Conservation (phyloP, 1,140 invertebrate species). For the Teleogryllus occipitalis region DNA sequence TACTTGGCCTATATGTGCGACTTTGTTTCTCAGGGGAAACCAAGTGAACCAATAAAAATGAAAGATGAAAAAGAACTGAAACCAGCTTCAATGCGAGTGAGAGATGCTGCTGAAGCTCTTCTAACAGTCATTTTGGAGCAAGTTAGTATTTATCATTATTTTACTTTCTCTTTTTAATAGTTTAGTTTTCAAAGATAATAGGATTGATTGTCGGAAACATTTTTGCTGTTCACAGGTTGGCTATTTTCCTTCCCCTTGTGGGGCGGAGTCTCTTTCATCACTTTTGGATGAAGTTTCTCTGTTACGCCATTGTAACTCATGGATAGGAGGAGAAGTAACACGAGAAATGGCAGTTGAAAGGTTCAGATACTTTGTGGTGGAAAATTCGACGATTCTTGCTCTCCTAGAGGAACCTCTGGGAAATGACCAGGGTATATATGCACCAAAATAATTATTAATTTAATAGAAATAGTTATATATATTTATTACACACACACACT, state of each 20-base stretch:
- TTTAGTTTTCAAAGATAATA: background rate
- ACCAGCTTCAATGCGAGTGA: constrained; percentile 89
- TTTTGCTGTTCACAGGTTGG: constrained; percentile 48
- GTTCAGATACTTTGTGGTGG: constrained; percentile 85
- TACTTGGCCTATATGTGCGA: too few species aligned
- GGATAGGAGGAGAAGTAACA: constrained; percentile 41
- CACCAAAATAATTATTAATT: too few species aligned
- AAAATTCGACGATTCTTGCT: constrained; percentile 81
- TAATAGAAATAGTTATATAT: too few species aligned
- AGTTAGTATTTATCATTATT: constrained; percentile 38
- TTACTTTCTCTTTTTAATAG: background rate
- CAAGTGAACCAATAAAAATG: constrained; percentile 78
- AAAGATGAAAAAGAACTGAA: constrained; percentile 95
- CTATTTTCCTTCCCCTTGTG: constrained; percentile 75
- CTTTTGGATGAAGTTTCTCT: constrained; percentile 81
- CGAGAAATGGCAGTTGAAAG: constrained; percentile 48
- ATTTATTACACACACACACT: too few species aligned
- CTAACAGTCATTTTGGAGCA: constrained; percentile 86
- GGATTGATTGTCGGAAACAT: background rate
- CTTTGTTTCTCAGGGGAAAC: constrained; percentile 54
- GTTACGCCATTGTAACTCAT: constrained; percentile 65
- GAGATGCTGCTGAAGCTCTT: constrained; percentile 89
- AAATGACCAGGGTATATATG: constrained; percentile 52
- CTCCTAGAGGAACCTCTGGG: constrained; percentile 84
- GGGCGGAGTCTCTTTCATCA: constrained; percentile 74